Conservation (phyloP, 2,113 vertebrate species). For the Brachyhypopomus occidentalis region DNA sequence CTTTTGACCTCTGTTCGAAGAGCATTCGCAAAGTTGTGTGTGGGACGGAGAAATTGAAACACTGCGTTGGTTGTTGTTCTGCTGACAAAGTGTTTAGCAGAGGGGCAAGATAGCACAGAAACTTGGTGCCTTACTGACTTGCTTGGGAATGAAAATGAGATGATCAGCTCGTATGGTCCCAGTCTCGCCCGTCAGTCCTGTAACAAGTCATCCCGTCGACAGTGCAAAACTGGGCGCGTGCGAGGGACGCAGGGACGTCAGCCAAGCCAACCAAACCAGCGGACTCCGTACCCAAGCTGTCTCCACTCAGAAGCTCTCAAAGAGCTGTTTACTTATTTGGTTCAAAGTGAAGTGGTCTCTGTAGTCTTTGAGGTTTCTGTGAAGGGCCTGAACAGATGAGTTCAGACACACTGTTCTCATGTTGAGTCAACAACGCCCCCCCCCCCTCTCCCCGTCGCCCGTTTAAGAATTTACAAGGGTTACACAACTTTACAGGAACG, state of each 20-base stretch:
- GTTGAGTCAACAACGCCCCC: not conserved
- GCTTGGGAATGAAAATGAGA: not conserved
- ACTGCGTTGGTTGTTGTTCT: slow-evolving; percentile 29
- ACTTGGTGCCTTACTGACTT: not conserved
- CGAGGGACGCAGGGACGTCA: slow-evolving; percentile 5
- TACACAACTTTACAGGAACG: not conserved
- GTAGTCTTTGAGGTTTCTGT: not conserved
- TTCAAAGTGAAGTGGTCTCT: not conserved
- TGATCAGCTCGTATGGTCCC: not conserved
- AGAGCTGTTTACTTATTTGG: not conserved
- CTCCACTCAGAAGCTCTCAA: not conserved
- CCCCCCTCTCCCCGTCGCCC: not conserved
- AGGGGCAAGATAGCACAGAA: slow-evolving; percentile 8
- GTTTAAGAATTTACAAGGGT: slow-evolving; percentile 21
- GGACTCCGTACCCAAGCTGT: slow-evolving; percentile 8
- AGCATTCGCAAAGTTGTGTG: slow-evolving; percentile 13
- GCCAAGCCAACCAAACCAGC: slow-evolving; percentile 8
- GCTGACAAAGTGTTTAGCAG: slow-evolving; percentile 21
- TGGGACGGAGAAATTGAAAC: slow-evolving; percentile 30
- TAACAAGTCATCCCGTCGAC: not conserved
- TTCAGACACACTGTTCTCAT: not conserved
- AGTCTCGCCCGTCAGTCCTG: not conserved
- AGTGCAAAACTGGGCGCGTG: not conserved
- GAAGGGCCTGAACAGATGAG: not conserved
- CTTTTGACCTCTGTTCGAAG: slow-evolving; percentile 13